Conservation (phyloP, 2,113 vertebrate species). For the Perca flavescens region DNA sequence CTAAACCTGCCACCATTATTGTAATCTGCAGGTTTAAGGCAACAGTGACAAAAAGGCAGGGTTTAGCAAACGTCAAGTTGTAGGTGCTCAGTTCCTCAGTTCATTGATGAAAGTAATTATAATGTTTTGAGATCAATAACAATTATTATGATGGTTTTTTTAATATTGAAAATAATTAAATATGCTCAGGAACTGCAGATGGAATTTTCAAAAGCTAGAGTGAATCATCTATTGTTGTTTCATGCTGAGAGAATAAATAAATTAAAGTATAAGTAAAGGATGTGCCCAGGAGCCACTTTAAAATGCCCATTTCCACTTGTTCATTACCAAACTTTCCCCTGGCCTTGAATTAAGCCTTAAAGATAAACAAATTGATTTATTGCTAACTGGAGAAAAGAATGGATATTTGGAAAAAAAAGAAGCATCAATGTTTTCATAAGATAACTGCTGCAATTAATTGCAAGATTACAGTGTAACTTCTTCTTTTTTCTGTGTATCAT, state of each 20-base stretch:
- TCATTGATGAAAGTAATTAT: slow-evolving; percentile 14
- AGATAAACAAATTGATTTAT: not conserved
- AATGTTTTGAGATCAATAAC: slow-evolving; percentile 18
- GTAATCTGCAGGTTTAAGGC: not conserved
- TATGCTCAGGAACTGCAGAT: slow-evolving; percentile 15
- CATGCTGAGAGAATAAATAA: not conserved
- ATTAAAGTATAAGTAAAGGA: not conserved
- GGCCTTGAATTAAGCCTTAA: slow-evolving; percentile 8
- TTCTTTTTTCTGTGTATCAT: not conserved
- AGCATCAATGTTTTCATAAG: slow-evolving; percentile 40
- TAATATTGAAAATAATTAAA: not conserved
- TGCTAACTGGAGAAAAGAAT: slow-evolving; percentile 12
- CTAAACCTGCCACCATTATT: not conserved
- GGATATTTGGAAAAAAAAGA: slow-evolving; percentile 4
- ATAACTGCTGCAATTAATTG: slow-evolving; percentile 46
- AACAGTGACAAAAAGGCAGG: not conserved
- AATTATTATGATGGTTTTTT: slow-evolving; percentile 1
- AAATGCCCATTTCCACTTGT: slow-evolving; percentile 15
- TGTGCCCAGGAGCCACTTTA: not conserved
- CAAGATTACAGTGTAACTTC: slow-evolving; percentile 55
- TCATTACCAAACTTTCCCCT: slow-evolving; percentile 15
- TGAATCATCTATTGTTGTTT: slow-evolving; percentile 28
- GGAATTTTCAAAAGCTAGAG: slow-evolving; percentile 8
- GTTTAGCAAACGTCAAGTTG: not conserved
- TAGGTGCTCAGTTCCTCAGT: not conserved